These are phyloP conservation scores for Apis laboriosa DNA, from an alignment of 1,140 invertebrate species.

Conservation along the genomic window DNA sequence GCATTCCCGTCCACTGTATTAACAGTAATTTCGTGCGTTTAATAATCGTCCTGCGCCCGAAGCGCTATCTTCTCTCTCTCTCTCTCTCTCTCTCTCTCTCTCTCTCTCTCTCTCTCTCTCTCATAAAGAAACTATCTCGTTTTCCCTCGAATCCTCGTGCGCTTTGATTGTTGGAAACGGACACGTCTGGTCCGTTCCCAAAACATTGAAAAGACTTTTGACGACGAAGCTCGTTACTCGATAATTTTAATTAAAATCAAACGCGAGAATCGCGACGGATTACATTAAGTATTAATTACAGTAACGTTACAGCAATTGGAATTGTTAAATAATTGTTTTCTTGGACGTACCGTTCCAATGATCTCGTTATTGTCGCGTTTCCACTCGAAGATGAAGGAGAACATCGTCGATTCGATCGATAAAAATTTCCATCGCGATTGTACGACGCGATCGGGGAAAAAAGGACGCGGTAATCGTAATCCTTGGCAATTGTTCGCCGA, in stretches of 20 bases:
- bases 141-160: neutral
- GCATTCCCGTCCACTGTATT: conserved; percentile 30
- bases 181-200: neutral
- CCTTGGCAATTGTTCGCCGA: no score
- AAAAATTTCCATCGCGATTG: no score
- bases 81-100: neutral
- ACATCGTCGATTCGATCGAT: no score
- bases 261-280: neutral
- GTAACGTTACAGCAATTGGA: neutral
- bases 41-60: conserved; percentile 20
- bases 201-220: neutral
- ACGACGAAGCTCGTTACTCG: neutral
- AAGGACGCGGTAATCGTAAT: no score
- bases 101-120: no score
- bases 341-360: no score
- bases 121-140: neutral
- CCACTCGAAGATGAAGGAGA: no score
- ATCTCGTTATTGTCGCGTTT: no score
- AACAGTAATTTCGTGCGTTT: conserved; percentile 37
- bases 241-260: conserved; percentile 11
- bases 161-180: neutral
- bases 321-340: neutral
- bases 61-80: neutral
- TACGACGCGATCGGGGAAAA: no score
- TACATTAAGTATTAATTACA: no score